These are phyloP conservation scores for Agrochola litura DNA, from an alignment of 2,888 invertebrate genomes.

Conservation along the genomic window DNA sequence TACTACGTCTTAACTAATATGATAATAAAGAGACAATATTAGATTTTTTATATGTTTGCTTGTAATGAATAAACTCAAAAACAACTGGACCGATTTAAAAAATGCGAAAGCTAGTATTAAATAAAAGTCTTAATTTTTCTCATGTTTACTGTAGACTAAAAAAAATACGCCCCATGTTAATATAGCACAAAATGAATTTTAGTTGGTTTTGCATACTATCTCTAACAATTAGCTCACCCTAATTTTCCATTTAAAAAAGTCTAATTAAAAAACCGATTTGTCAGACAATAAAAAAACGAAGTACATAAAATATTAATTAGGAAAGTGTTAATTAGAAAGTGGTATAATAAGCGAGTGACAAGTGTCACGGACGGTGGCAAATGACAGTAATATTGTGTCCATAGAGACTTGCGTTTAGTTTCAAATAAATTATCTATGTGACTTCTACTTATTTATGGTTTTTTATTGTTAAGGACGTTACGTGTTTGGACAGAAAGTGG, in stretches of 20 bases:
- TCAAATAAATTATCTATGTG: slow-evolving; percentile 62
- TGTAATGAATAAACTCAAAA: no score
- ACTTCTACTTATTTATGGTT: slow-evolving; percentile 26
- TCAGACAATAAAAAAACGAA: slow-evolving; percentile 64
- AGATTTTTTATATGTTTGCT: no score
- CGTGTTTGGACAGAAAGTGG: background rate
- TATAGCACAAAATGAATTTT: background rate
- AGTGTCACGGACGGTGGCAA: slow-evolving; percentile 55
- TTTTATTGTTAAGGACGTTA: slow-evolving; percentile 57
- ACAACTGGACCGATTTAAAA: no score
- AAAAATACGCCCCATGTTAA: no score
- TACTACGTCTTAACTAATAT: background rate
- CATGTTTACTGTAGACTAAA: background rate
- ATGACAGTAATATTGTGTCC: slow-evolving; percentile 53
- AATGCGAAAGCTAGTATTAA: background rate
- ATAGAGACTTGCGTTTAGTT: slow-evolving; percentile 60
- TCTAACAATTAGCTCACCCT: slow-evolving; percentile 53
- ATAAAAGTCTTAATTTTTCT: background rate
- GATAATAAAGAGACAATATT: no score
- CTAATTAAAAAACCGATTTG: slow-evolving; percentile 66
- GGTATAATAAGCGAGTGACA: slow-evolving; percentile 51
- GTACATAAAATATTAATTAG: slow-evolving; percentile 63
- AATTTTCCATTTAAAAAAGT: slow-evolving; percentile 41
- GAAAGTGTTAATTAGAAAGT: slow-evolving; percentile 64
- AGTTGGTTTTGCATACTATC: slow-evolving; percentile 23